Conservation (phyloP, 2,888 invertebrate genomes). For the Cactoblastis cactorum region DNA sequence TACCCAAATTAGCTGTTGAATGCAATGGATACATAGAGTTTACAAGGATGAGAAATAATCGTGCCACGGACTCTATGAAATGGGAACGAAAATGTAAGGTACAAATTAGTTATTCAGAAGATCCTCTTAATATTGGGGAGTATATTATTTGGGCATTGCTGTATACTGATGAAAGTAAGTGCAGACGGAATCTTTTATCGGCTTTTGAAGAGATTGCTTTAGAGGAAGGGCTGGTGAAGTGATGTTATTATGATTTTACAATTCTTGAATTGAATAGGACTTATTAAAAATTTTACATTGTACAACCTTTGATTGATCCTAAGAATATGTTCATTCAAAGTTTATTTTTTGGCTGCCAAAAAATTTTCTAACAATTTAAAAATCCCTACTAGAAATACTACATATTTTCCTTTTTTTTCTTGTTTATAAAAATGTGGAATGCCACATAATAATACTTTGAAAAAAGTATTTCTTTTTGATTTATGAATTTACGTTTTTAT, state of each 20-base stretch:
- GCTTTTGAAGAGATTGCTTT: slow-evolving; percentile 67
- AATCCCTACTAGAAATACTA: too few relatives aligned
- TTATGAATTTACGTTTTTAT: slow-evolving; percentile 3
- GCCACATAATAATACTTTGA: too few relatives aligned
- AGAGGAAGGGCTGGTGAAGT: slow-evolving; percentile 32
- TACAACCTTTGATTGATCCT: too few relatives aligned
- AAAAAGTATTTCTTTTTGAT: not conserved
- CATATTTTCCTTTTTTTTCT: too few relatives aligned
- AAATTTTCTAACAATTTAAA: too few relatives aligned
- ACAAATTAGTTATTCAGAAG: slow-evolving; percentile 80
- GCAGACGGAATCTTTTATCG: slow-evolving; percentile 77
- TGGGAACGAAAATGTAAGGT: slow-evolving; percentile 82
- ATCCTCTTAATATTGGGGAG: slow-evolving; percentile 72
- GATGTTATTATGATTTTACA: not conserved
- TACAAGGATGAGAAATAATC: slow-evolving; percentile 54
- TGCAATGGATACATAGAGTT: slow-evolving; percentile 71
- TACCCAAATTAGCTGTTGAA: slow-evolving; percentile 66
- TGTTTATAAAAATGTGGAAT: too few relatives aligned
- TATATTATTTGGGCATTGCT: slow-evolving; percentile 80
- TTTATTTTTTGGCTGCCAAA: too few relatives aligned
- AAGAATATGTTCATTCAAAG: too few relatives aligned
- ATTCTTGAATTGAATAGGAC: too few relatives aligned
- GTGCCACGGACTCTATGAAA: slow-evolving; percentile 63
- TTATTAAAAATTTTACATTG: too few relatives aligned
- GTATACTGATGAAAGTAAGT: slow-evolving; percentile 81